A percentile compares a stretch with the other conserved stretches of the same genome.
These are phyloP conservation scores for Dimorphilus gyrociliatus DNA, from an alignment of 2,888 invertebrate species.

Conservation along the genomic window DNA sequence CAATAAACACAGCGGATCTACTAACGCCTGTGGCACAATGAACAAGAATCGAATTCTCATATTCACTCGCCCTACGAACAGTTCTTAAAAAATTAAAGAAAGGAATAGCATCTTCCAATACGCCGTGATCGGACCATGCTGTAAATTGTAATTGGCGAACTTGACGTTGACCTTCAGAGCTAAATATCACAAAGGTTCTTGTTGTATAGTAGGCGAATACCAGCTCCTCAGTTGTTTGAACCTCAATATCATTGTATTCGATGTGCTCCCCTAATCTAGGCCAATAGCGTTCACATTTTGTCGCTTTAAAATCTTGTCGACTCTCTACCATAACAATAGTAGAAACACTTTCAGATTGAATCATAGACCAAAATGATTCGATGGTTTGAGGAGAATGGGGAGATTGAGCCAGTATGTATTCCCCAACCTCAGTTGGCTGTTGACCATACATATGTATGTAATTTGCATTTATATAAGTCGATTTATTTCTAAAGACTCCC, in stretches of 20 bases:
- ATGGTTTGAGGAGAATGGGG: no score
- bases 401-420: slow-evolving; percentile 43
- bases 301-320: slow-evolving; percentile 38
- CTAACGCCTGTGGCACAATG: slow-evolving; percentile 36
- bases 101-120: slow-evolving; percentile 26
- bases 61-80: no score
- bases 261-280: no score
- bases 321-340: slow-evolving; percentile 41
- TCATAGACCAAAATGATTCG: slow-evolving; percentile 42
- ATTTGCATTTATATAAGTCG: slow-evolving; percentile 30
- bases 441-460: slow-evolving; percentile 33
- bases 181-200: no score
- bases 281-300: slow-evolving; percentile 89
- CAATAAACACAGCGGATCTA: slow-evolving; percentile 30
- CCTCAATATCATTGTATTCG: no score
- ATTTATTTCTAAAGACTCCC: slow-evolving; percentile 13
- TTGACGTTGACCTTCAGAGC: no score
- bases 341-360: slow-evolving; percentile 37
- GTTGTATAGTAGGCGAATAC: no score
- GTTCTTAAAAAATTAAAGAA: slow-evolving; percentile 27
- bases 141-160: slow-evolving; percentile 23
- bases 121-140: slow-evolving; percentile 32
- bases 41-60: slow-evolving; percentile 28
- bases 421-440: no score
- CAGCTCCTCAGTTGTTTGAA: slow-evolving; percentile 69